These are phyloP conservation scores for Asteroscopus sphinx DNA, from an alignment of 2,888 invertebrate species.

Conservation along the genomic window DNA sequence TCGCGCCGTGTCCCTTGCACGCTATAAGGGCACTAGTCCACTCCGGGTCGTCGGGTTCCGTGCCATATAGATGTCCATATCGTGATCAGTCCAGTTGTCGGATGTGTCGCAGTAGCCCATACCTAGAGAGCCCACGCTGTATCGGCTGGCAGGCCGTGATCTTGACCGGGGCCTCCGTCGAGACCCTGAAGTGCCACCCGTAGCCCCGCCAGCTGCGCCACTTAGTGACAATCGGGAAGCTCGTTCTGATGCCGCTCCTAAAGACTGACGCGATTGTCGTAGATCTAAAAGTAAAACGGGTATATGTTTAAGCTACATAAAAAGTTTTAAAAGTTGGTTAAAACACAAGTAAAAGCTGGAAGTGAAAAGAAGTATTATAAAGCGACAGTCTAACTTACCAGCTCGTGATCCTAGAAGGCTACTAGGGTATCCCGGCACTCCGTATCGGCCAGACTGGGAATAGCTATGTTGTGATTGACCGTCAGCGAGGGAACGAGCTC, in stretches of 20 bases:
- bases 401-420: slow-evolving; percentile 89
- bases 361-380: slow-evolving; percentile 48
- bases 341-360: slow-evolving; percentile 38
- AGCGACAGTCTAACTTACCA: slow-evolving; percentile 74
- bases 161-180: slow-evolving; percentile 94
- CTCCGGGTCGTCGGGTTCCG: slow-evolving; percentile 96
- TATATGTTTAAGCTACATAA: background rate
- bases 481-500: slow-evolving; percentile 95
- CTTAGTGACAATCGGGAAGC: slow-evolving; percentile 94
- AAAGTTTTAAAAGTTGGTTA: background rate
- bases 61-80: slow-evolving; percentile 98
- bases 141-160: slow-evolving; percentile 94
- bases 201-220: slow-evolving; percentile 91
- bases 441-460: slow-evolving; percentile 95
- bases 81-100: slow-evolving; percentile 98
- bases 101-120: slow-evolving; percentile 97
- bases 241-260: slow-evolving; percentile 95
- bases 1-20: slow-evolving; percentile 71
- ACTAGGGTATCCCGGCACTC: slow-evolving; percentile 93
- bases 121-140: slow-evolving; percentile 94
- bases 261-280: slow-evolving; percentile 95
- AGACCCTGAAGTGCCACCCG: slow-evolving; percentile 90
- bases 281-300: slow-evolving; percentile 90
- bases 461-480: slow-evolving; percentile 97
- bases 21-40: slow-evolving; percentile 95